phyloP scores from a whole-genome alignment of 1,140 invertebrate species.

The Drosophila fuyamai region DNA sequence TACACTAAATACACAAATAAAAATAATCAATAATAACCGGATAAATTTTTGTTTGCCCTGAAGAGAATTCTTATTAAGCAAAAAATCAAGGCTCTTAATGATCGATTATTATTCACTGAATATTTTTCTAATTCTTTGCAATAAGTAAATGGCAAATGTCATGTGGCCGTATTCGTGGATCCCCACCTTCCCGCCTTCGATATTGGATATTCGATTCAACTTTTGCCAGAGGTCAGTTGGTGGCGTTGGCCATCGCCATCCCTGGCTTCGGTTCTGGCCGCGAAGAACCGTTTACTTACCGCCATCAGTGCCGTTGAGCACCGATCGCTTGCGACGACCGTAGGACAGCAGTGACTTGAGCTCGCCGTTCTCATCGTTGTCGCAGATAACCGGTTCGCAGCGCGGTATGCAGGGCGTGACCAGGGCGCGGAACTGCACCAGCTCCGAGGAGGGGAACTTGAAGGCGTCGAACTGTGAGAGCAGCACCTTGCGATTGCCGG shows the following conservation, averaged over 20 bases:
- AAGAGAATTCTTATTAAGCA: too few species aligned
- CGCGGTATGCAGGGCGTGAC: constrained; percentile 96
- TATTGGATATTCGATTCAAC: not conserved
- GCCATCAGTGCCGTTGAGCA: constrained; percentile 75
- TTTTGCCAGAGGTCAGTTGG: constrained; percentile 18
- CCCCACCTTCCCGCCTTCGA: not conserved
- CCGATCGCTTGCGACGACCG: constrained; percentile 87
- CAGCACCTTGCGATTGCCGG: constrained; percentile 89
- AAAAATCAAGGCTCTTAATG: too few species aligned
- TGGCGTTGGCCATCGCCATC: constrained; percentile 24
- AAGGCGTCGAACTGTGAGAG: constrained; percentile 97
- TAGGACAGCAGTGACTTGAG: constrained; percentile 91
- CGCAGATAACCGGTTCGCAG: constrained; percentile 96
- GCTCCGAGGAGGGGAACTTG: constrained; percentile 97
- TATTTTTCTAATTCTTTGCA: too few species aligned
- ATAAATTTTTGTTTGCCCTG: too few species aligned
- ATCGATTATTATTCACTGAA: not conserved
- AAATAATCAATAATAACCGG: too few species aligned
- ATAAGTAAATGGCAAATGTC: constrained; percentile 5
- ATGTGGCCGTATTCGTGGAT: not conserved
- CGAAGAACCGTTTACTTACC: constrained; percentile 70
- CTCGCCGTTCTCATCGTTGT: constrained; percentile 92
- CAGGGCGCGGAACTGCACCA: constrained; percentile 96
- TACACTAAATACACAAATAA: too few species aligned
- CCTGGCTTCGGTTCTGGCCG: constrained; percentile 23